Base-by-base conservation (phyloP, 2,797 vertebrate species). In the Pipistrellus kuhlii region DNA sequence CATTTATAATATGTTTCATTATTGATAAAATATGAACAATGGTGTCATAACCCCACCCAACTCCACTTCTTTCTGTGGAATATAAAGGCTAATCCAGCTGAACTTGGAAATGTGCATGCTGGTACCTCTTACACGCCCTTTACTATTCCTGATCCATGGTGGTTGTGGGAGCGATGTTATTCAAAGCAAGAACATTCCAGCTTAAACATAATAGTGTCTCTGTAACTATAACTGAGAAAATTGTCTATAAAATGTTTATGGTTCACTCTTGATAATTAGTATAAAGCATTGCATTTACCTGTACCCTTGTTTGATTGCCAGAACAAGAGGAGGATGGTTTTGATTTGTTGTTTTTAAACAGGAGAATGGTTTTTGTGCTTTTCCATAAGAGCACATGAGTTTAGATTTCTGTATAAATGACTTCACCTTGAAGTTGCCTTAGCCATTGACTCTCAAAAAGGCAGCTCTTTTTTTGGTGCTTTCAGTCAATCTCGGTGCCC, bases 331-430 rank as follows among this genome's bases (percentile, higher is more conserved):
- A 85, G 32, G 5, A 15, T 78, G 15, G 32, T 73, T 72, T 83
- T 82, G 59, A 32, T 77, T 73, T 53, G 30, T 62, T 77, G 51
- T n/a, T 96, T 87, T 83, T 86, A 27, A 87, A 53, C 17, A 73
- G 23, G 8, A 32, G 20, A 20, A 4, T 80, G 15, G 3, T 44
- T 78, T 62, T n/a, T 88, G 10, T 88, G 55, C 23, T 68, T 81
- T 73, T 7, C 8, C 25, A 1, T 64, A 35, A 41, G 11, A 46
- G 10, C 20, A 30, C 46, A 8, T 83, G 25, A 53, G 69, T 89
- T 83, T 88, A 51, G 25, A 35, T 86, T 94, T 91, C 75, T 90
- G 1, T 73, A 27, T 17, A 59, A 59, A 32, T 76, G 35, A 53
- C 73, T 90, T 89, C 11, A 17, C n/a, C 23, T 13, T 68, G 44